Evolutionary conservation across 2,113 vertebrate genomes (phyloP).

Genomic region (Mobula birostris): DNA sequence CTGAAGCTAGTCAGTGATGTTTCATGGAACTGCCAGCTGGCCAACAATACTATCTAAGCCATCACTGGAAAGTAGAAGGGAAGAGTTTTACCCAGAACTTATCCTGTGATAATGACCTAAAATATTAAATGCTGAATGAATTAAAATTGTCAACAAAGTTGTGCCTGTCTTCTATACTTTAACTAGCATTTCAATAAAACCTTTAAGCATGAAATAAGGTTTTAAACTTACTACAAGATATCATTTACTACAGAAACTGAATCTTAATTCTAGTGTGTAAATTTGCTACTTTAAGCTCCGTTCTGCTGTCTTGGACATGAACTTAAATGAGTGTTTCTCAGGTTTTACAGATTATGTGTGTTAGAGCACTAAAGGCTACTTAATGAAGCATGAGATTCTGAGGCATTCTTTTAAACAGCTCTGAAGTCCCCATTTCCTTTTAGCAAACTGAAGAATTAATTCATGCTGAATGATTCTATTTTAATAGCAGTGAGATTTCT

Average conservation of each 20-base stretch:
- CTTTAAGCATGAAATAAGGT: not conserved
- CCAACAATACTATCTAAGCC: too few species aligned
- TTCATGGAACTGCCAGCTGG: too few species aligned
- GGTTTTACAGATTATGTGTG: not conserved
- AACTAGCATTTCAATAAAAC: not conserved
- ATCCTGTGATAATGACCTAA: not conserved
- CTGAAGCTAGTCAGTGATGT: too few species aligned
- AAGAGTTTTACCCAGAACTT: not conserved
- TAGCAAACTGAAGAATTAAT: not conserved
- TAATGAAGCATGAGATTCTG: not conserved
- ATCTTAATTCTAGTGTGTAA: not conserved
- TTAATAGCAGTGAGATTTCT: not conserved
- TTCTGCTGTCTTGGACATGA: not conserved
- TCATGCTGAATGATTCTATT: not conserved
- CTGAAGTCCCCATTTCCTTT: not conserved
- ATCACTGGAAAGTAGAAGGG: not conserved
- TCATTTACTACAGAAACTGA: not conserved
- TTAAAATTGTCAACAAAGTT: not conserved
- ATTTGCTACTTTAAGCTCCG: not conserved
- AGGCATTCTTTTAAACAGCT: not conserved
- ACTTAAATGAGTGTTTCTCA: not conserved
- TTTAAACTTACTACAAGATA: not conserved
- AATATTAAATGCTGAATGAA: not conserved
- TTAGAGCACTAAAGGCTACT: not conserved
- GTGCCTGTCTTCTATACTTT: not conserved